Base-by-base conservation (phyloP, 2,797 vertebrate genomes). In the Peromyscus attwateri region DNA sequence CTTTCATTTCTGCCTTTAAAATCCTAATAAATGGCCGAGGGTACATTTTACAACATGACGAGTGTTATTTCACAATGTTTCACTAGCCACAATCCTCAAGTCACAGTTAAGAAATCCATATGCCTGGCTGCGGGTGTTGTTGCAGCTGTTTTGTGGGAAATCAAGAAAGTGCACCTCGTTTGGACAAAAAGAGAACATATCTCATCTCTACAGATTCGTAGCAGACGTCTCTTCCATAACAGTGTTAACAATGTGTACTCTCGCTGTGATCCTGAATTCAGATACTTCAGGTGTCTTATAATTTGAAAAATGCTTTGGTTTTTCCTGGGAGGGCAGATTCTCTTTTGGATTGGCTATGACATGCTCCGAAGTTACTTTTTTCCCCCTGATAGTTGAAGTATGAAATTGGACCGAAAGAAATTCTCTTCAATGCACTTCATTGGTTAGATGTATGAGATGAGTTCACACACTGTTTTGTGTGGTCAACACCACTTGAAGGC, bases 11-110 rank as follows among this genome's bases (percentile, higher is more conserved):
- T 93, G 73, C 91, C 79, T 94, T 94, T 19, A 96, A 97, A 90
- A 97, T 84, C 52, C 88, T 97, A 98, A 96, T 98, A 98, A 98
- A 98, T 89, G n/a, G 73, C 89, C 92, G 96, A 55, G 73, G 66
- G 70, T 96, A 97, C 97, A 96, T 97, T 98, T 98, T 98, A 98
- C 97, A 98, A 95, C 94, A 97, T 90, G 92, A 92, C 97, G 96
- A 98, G 96, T 98, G 96, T 95, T 98, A 96, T 98, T 98, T 98
- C 97, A 97, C 96, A 97, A 97, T 97, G 98, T 98, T 98, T 98
- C 98, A 98, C 98, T 98, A 97, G 96, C 97, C 98, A 97, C 97
- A 98, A 98, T 97, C 95, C 97, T 96, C 98, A 98, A 97, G 92
- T 98, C 92, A 97, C 96, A 96, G 98, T 98, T 97, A 98, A 96